Base-by-base conservation (phyloP, 2,113 vertebrate genomes). In the Meleagris gallopavo region DNA sequence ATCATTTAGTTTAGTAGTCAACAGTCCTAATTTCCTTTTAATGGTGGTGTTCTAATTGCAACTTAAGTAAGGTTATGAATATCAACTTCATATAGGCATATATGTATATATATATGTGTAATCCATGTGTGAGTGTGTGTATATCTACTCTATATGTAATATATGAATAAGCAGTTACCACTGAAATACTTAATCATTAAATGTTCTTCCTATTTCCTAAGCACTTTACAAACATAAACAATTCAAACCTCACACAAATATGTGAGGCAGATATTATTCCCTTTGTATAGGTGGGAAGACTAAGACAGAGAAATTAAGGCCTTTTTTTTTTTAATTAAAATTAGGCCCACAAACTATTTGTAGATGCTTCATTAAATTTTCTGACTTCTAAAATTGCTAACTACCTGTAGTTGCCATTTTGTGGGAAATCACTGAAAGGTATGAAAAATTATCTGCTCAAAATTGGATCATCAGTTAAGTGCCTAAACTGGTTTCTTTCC, bases 1-100 rank as follows among this genome's bases (percentile, higher is more conserved):
- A 97, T 95, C 66, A 40, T 93, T 94, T 88, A 86, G 46, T 82
- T 95, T 97, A 97, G 92, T 97, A 98, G 97, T 97, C 97, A 97
- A 97, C 94, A 96, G 93, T 96, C 55, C 60, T 91, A 84, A 89
- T 95, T 93, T 91, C 75, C 89, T 97, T 96, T 97, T 60, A 85
- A 90, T 94, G 91, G 87, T 93, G 85, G 88, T 96, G 89, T 60
- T 86, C 46, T 93, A 95, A 93, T 83, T 96, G 79, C 89, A 97
- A 97, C 91, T 88, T 95, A 98, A 97, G 70, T 43, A 92, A 85
- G 89, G 87, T 80, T 84, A 95, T 95, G 97, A 95, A 92, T 93
- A 76, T 64, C 86, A 86, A 72, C 69, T 94, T 83, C 91, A 84
- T 90, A 74, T 14, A 86, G 60, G 72, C 90, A 83, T 57, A 46